These are phyloP conservation scores for Mormyrus hasselquistii DNA, from an alignment of 2,797 vertebrate genomes.

Conservation along the genomic window DNA sequence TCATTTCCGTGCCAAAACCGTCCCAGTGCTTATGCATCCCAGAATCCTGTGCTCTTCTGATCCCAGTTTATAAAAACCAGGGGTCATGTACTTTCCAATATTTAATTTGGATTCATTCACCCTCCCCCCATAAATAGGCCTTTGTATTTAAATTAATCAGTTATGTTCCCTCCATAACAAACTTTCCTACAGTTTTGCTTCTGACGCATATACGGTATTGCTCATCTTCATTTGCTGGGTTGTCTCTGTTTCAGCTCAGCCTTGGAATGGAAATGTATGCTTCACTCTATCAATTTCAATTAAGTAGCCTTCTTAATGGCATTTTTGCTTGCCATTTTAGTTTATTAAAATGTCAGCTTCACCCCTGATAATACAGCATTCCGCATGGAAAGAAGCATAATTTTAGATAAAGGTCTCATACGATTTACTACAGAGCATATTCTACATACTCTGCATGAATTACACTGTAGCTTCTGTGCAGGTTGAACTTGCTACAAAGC, in stretches of 20 bases:
- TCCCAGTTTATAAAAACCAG: background rate
- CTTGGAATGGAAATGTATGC: background rate
- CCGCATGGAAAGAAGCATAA: background rate
- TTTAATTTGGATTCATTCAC: background rate
- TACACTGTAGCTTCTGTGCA: background rate
- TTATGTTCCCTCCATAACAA: background rate
- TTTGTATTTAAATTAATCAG: background rate
- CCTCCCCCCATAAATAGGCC: background rate
- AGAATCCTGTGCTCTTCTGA: background rate
- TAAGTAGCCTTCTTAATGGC: background rate
- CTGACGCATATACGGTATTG: background rate
- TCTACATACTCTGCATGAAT: background rate
- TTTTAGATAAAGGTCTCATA: background rate
- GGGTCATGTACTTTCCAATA: background rate
- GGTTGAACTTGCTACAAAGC: background rate
- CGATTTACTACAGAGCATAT: background rate
- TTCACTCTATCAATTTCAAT: background rate
- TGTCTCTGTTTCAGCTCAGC: background rate
- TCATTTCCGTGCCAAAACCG: background rate
- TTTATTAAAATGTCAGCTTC: background rate
- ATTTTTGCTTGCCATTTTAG: background rate
- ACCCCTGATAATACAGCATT: background rate
- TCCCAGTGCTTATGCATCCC: background rate
- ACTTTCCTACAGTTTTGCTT: background rate
- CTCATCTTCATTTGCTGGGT: background rate